Base-by-base conservation (phyloP, 1,140 invertebrate genomes). In the Drosophila pruinosa region DNA sequence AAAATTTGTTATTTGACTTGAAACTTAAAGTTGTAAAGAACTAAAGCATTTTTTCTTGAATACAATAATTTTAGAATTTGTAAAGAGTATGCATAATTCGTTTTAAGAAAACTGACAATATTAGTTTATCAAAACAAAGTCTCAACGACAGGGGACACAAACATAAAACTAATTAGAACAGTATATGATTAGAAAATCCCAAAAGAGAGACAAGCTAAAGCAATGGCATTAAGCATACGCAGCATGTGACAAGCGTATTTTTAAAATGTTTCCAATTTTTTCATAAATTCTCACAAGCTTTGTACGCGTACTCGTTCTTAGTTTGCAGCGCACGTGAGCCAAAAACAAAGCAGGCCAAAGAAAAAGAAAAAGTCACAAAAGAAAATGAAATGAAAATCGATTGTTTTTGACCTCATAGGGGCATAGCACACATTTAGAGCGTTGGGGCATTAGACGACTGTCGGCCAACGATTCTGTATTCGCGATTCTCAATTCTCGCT, bases 331-430 rank as follows among this genome's bases (percentile, higher is more conserved):
- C 81, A 85, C 76, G 73, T 80, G 80, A 73, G 64, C 63, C 64
- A 61, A 54, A 57, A 34, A 22, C 43, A 14, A 59, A 73, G 38
- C 26, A 15, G 14, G 41, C 62, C 58, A 72, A 63, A 56, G 41
- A 54, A 65, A 38, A 41, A 10, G 36, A 59, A 54, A 67, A 64
- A 34, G 48, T 28, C n/a, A 22, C 34, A 58, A 58, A 58, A 59
- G 57, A 58, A 63, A 50, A 69, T 41, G 62, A 70, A 77, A 73
- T 70, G 52, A 85, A 85, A 86, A 86, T 86, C 81, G 81, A 86
- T 86, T 86, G 81, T 79, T 86, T 86, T 86, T 86, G 81, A 86
- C 81, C 81, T 86, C 81, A 78, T 78, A 75, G 77, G 65, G 68
- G 65, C 68, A 63, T 78, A 75, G 74, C 80, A 75, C 75, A 81